Percentiles rank a stretch among this genome's conserved stretches.
Conservation (phyloP, 2,888 invertebrate genomes). For the Cheilosia vulpina region DNA sequence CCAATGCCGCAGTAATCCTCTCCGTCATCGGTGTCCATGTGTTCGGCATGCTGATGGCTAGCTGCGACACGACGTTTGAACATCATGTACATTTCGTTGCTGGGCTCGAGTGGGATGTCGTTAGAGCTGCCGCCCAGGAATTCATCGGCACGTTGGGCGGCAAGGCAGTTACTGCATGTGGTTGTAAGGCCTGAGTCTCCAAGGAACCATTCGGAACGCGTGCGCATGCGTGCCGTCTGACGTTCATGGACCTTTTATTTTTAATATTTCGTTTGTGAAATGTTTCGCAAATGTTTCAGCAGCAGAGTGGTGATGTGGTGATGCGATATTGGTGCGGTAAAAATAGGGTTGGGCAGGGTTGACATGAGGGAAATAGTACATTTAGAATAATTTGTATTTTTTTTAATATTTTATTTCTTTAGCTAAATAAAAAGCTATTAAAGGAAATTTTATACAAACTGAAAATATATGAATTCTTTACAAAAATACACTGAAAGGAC, state of each 20-base stretch:
- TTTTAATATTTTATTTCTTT: constrained; percentile 32
- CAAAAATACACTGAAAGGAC: constrained; percentile 34
- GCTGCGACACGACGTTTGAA: constrained; percentile 77
- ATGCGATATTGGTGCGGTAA: constrained; percentile 70
- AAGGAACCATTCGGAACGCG: constrained; percentile 98
- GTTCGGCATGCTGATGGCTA: constrained; percentile 66
- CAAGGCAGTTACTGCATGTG: constrained; percentile 81
- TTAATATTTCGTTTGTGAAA: constrained; percentile 4
- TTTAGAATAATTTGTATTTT: constrained; percentile 57
- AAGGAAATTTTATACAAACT: constrained; percentile 16
- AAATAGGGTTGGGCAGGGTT: constrained; percentile 59
- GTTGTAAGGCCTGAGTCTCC: constrained; percentile 81
- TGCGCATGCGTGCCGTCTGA: constrained; percentile 98
- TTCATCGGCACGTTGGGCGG: constrained; percentile 77
- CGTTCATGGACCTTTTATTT: constrained; percentile 91
- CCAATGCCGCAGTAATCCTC: constrained; percentile 69
- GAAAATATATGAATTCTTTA: constrained; percentile 11
- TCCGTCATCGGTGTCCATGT: constrained; percentile 81
- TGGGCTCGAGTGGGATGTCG: constrained; percentile 73
- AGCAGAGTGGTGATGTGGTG: constrained; percentile 62
- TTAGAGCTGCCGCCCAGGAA: constrained; percentile 77
- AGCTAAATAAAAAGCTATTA: constrained; percentile 21
- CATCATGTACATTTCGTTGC: constrained; percentile 77
- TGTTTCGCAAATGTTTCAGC: constrained; percentile 22
- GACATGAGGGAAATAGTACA: constrained; percentile 71